A percentile compares a stretch with the other conserved stretches of the same genome.
These are phyloP conservation scores for Manduca sexta DNA, from an alignment of 1,140 invertebrate species.

Conservation along the genomic window DNA sequence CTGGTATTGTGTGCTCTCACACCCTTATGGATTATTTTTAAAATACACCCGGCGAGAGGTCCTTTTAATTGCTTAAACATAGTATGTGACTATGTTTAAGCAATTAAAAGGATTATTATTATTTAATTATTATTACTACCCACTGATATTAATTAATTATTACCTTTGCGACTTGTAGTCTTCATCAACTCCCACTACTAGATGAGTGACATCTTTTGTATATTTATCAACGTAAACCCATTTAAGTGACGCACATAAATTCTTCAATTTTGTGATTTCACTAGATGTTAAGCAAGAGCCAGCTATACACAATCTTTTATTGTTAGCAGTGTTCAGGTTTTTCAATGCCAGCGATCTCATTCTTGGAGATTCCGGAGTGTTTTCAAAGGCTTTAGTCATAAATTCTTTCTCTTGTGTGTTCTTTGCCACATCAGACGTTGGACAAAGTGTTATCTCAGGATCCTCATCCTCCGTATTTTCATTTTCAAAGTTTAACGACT, in stretches of 20 bases:
- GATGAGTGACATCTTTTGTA: constrained; percentile 53
- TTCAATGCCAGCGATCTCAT: constrained; percentile 4
- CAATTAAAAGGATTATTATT: too few species aligned
- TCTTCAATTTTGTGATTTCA: constrained; percentile 35
- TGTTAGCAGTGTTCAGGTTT: constrained; percentile 9
- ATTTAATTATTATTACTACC: too few species aligned
- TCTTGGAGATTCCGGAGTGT: constrained; percentile 15
- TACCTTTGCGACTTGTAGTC: constrained; percentile 59
- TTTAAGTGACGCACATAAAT: constrained; percentile 33
- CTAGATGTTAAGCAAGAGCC: constrained; percentile 40
- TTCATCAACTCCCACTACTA: constrained; percentile 59
- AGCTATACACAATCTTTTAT: constrained; percentile 38
- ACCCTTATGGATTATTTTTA: too few species aligned
- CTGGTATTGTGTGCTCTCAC: too few species aligned
- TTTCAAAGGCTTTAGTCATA: constrained; percentile 48
- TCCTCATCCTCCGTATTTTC: constrained; percentile 29
- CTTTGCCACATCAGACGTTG: constrained; percentile 32
- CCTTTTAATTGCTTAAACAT: too few species aligned
- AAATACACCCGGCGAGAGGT: too few species aligned
- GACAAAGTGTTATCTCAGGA: constrained; percentile 39
- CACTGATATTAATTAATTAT: constrained; percentile 1
- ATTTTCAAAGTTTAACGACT: constrained; percentile 48
- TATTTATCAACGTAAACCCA: constrained; percentile 56
- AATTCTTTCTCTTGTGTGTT: constrained; percentile 57
- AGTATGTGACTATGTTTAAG: too few species aligned